These are phyloP conservation scores for Sebastes glaucus DNA, from an alignment of 2,797 vertebrate genomes.

Conservation along the genomic window DNA sequence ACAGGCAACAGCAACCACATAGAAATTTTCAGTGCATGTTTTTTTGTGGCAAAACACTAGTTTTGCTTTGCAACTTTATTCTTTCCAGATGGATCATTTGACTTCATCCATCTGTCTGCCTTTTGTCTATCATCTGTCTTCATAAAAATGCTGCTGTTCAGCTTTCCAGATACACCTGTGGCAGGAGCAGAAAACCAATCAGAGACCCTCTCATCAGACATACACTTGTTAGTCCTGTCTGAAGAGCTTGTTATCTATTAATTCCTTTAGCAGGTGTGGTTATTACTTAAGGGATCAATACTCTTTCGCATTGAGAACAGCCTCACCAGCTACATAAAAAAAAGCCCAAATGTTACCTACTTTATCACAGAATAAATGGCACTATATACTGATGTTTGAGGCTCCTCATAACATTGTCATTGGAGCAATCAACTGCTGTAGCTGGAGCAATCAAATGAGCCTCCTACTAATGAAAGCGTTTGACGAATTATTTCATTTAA, in stretches of 20 bases:
- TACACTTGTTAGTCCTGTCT: not conserved
- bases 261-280: not conserved
- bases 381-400: not conserved
- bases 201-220: slow-evolving; percentile 10
- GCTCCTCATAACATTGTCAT: not conserved
- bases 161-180: slow-evolving; percentile 23
- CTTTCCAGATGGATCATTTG: slow-evolving; percentile 33
- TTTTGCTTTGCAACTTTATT: slow-evolving; percentile 11
- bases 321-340: not conserved
- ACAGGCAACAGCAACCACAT: not conserved
- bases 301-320: not conserved
- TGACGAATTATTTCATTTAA: not conserved
- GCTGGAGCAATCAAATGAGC: not conserved
- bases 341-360: not conserved
- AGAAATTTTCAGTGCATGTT: not conserved
- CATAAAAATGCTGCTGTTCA: slow-evolving; percentile 39
- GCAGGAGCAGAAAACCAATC: slow-evolving; percentile 27
- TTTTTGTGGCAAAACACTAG: not conserved
- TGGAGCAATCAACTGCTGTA: not conserved
- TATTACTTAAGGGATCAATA: not conserved
- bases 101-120: slow-evolving; percentile 23
- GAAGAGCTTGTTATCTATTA: not conserved
- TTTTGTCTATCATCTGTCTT: slow-evolving; percentile 47
- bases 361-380: not conserved
- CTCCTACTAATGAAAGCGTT: not conserved